These are phyloP conservation scores for Penelope pileata DNA, from an alignment of 2,113 vertebrate species.

Conservation along the genomic window DNA sequence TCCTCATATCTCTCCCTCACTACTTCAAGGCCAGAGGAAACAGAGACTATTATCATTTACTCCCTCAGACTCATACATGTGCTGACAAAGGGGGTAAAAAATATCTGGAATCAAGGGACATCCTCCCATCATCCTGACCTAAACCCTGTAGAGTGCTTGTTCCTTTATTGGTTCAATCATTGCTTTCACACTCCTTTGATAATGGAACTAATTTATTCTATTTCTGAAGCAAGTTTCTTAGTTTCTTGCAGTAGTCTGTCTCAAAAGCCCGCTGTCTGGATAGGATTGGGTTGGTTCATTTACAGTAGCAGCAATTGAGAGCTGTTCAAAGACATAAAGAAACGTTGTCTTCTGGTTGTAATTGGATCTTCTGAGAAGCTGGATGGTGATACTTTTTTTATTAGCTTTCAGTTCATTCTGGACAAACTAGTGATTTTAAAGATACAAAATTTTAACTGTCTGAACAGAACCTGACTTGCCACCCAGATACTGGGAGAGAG, in stretches of 20 bases:
- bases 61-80: not conserved
- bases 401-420: not conserved
- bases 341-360: not conserved
- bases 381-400: not conserved
- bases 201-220: not conserved
- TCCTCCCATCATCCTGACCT: not conserved
- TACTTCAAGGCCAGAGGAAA: not conserved
- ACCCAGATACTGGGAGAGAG: not conserved
- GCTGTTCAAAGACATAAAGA: not conserved
- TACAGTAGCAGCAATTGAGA: not conserved
- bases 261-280: too few species aligned
- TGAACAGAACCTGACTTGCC: not conserved
- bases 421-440: not conserved
- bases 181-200: not conserved
- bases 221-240: not conserved
- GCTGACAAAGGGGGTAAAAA: not conserved
- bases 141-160: not conserved
- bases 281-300: not conserved
- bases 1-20: not conserved
- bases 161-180: constrained; percentile 4
- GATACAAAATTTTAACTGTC: not conserved
- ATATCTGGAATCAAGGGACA: not conserved
- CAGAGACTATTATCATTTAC: not conserved
- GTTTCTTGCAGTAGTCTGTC: too few species aligned
- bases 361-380: not conserved